Conservation (phyloP, 2,113 vertebrate species). For the Gadus macrocephalus region DNA sequence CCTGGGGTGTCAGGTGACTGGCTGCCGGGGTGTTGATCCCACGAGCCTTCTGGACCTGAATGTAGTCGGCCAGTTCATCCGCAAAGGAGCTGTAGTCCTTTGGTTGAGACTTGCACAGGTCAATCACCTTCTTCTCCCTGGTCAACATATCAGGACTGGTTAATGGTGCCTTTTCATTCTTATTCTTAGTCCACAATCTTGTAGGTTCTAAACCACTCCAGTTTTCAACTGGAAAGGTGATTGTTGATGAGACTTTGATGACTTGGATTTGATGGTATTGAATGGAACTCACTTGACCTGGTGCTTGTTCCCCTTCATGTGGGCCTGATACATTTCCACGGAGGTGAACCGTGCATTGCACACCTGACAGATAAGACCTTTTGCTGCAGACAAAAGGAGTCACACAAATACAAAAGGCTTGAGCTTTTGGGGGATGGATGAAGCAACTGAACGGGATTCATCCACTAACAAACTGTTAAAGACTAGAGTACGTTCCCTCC, state of each 20-base stretch:
- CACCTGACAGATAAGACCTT: slow-evolving; percentile 66
- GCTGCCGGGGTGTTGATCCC: slow-evolving; percentile 68
- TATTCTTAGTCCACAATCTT: neutral
- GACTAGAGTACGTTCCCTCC: no score
- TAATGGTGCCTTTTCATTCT: neutral
- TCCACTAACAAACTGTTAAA: neutral
- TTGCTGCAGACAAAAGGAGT: slow-evolving; percentile 16
- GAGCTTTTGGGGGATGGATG: neutral
- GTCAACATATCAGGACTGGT: slow-evolving; percentile 16
- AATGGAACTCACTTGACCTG: slow-evolving; percentile 67
- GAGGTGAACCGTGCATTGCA: slow-evolving; percentile 74
- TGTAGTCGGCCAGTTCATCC: slow-evolving; percentile 80
- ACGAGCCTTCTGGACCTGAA: slow-evolving; percentile 77
- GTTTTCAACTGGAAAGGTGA: neutral
- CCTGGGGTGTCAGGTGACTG: slow-evolving; percentile 16
- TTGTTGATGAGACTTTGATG: neutral
- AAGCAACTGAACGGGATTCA: no score
- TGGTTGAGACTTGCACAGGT: slow-evolving; percentile 71
- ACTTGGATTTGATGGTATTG: neutral
- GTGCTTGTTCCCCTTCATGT: slow-evolving; percentile 81
- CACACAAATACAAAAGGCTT: neutral
- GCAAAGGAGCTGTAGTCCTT: slow-evolving; percentile 76
- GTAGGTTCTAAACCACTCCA: neutral
- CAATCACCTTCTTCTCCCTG: slow-evolving; percentile 74
- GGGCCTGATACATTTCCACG: slow-evolving; percentile 76